A percentile compares a stretch with the other conserved stretches of the same genome.
Conservation (phyloP, 1,140 invertebrate genomes). For the Drosophila malerkotliana region DNA sequence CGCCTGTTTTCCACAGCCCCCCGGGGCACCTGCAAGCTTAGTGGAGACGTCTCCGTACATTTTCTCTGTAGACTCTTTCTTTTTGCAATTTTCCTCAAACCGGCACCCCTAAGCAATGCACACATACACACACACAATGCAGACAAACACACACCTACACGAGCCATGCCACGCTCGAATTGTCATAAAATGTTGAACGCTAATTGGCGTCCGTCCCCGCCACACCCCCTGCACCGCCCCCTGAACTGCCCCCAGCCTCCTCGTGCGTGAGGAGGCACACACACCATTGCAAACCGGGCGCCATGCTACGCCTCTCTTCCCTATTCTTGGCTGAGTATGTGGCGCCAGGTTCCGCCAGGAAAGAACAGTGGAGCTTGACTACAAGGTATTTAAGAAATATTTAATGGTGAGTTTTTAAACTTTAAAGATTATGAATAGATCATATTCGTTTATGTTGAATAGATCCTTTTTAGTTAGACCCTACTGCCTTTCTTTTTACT, state of each 20-base stretch:
- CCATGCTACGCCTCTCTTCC: slow-evolving; percentile 27
- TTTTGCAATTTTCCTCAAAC: slow-evolving; percentile 43
- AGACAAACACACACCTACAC: slow-evolving; percentile 19
- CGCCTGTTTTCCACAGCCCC: slow-evolving; percentile 22
- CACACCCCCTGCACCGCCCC: neutral
- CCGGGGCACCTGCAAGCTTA: slow-evolving; percentile 45
- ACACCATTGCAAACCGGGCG: slow-evolving; percentile 24
- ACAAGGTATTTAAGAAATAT: neutral
- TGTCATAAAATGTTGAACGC: slow-evolving; percentile 81
- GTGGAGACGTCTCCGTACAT: slow-evolving; percentile 13
- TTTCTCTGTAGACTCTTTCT: slow-evolving; percentile 2
- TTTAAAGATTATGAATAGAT: too few relatives aligned
- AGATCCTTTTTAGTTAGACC: neutral
- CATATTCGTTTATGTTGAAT: too few relatives aligned
- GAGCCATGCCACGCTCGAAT: slow-evolving; percentile 65
- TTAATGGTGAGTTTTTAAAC: too few relatives aligned
- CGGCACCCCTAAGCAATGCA: slow-evolving; percentile 62
- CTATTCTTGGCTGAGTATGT: slow-evolving; percentile 39
- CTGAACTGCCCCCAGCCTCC: neutral
- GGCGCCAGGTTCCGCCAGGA: slow-evolving; percentile 26
- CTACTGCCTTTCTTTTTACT: neutral
- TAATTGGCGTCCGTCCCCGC: slow-evolving; percentile 71
- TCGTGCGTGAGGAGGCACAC: slow-evolving; percentile 52
- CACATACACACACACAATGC: slow-evolving; percentile 10
- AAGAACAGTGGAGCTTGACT: slow-evolving; percentile 3